phyloP scores from a whole-genome alignment of 2,113 vertebrate species.

The Hippocampus mohnikei region DNA sequence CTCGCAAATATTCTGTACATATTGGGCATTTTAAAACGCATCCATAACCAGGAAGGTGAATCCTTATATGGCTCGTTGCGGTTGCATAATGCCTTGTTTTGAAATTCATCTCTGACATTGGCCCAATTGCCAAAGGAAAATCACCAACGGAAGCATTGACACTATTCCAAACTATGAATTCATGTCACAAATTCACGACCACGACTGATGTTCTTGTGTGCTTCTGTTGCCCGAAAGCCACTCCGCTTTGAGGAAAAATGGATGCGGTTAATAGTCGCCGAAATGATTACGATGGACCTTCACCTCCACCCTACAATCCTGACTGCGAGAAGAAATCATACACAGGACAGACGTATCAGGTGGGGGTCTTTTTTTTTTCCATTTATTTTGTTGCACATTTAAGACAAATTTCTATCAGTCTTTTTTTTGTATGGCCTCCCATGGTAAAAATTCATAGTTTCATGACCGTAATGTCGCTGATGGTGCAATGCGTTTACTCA shows the following conservation, averaged over 20 bases:
- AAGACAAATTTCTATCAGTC: too few relatives aligned
- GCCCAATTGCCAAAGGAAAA: constrained; percentile 25
- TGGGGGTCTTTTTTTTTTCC: constrained; percentile 30
- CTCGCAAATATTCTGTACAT: constrained; percentile 57
- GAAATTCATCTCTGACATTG: constrained; percentile 44
- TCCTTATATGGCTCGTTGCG: constrained; percentile 11
- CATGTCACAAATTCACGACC: constrained; percentile 5
- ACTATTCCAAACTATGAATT: constrained; percentile 7
- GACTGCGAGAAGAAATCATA: constrained; percentile 9
- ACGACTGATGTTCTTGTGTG: constrained; percentile 7
- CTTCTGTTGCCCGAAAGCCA: background rate
- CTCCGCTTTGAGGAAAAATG: constrained; percentile 24
- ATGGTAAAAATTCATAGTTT: too few relatives aligned
- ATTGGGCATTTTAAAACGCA: constrained; percentile 34
- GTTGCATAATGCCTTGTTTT: constrained; percentile 54
- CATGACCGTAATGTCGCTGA: too few relatives aligned
- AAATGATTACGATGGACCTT: constrained; percentile 2
- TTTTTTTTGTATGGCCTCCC: too few relatives aligned
- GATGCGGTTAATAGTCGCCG: constrained; percentile 24
- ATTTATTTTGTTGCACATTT: too few relatives aligned
- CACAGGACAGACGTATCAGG: constrained; percentile 42
- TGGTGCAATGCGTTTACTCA: background rate
- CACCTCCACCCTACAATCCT: constrained; percentile 49
- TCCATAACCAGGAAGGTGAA: constrained; percentile 46
- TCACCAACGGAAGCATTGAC: constrained; percentile 24